Percentiles rank a stretch among this genome's conserved stretches.
Evolutionary conservation across 2,113 vertebrate genomes (phyloP).

Genomic region (Psilopsiagon aymara): DNA sequence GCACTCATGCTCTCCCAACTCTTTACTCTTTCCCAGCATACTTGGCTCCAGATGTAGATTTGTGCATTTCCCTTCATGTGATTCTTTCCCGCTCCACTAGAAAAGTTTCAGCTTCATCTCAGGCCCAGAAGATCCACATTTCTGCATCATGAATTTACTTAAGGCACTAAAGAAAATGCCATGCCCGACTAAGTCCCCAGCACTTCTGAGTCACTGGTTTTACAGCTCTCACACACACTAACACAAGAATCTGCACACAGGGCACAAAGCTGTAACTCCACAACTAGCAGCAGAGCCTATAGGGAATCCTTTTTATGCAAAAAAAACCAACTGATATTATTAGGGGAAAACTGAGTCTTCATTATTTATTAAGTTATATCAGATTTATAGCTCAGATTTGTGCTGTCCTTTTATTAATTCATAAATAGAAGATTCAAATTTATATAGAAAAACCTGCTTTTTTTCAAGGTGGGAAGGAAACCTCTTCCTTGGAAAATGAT

Average conservation of each 20-base stretch:
- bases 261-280: not conserved
- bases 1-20: not conserved
- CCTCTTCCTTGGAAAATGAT: not conserved
- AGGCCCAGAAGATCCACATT: constrained; percentile 40
- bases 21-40: not conserved
- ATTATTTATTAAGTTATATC: not conserved
- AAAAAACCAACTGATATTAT: not conserved
- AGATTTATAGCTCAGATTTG: constrained; percentile 16
- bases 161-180: not conserved
- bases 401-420: not conserved
- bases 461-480: not conserved
- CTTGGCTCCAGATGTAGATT: constrained; percentile 52
- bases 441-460: not conserved
- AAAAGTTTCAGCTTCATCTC: constrained; percentile 20
- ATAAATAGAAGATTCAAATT: not conserved
- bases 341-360: not conserved
- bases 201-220: not conserved
- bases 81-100: constrained; percentile 38
- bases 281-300: not conserved
- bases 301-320: not conserved
- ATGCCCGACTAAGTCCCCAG: not conserved
- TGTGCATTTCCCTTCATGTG: constrained; percentile 39
- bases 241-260: not conserved
- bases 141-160: not conserved
- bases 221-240: not conserved